Conservation (phyloP, 1,140 invertebrate genomes). For the Drosophila repleta region DNA sequence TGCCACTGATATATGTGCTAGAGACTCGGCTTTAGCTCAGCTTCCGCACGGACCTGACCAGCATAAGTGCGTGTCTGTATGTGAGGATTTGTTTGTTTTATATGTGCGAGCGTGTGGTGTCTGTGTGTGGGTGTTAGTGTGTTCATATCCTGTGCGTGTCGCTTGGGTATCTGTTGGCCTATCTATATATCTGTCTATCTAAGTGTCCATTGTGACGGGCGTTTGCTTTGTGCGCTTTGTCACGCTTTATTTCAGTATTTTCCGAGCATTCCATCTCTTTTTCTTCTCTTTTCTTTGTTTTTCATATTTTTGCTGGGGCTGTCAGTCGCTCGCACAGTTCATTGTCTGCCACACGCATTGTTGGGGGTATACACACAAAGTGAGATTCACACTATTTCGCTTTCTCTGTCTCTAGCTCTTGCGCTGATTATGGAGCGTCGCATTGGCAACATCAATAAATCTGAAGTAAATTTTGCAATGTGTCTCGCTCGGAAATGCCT, state of each 20-base stretch:
- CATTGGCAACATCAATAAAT: constrained; percentile 78
- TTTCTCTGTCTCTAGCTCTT: background rate
- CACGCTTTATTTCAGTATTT: constrained; percentile 75
- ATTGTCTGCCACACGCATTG: constrained; percentile 66
- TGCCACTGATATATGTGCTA: constrained; percentile 47
- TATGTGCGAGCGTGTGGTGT: constrained; percentile 39
- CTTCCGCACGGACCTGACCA: constrained; percentile 43
- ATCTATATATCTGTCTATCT: constrained; percentile 66
- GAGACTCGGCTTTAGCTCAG: constrained; percentile 42
- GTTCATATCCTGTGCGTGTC: constrained; percentile 58
- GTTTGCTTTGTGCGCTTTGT: constrained; percentile 75
- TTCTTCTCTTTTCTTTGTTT: constrained; percentile 26
- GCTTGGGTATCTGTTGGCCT: constrained; percentile 48
- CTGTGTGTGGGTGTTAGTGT: constrained; percentile 22
- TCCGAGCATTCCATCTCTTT: constrained; percentile 21
- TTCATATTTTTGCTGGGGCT: constrained; percentile 37
- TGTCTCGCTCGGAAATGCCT: constrained; percentile 82
- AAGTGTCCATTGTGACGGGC: constrained; percentile 72
- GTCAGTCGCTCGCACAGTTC: constrained; percentile 45
- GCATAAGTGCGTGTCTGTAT: constrained; percentile 55
- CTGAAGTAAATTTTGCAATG: constrained; percentile 83
- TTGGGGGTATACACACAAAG: constrained; percentile 21
- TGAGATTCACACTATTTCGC: background rate
- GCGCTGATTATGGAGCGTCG: constrained; percentile 46
- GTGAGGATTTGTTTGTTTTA: constrained; percentile 70